A percentile compares a stretch with the other conserved stretches of the same genome.
Evolutionary conservation across 2,113 vertebrate genomes (phyloP).

Genomic region (Neotragus moschatus): DNA sequence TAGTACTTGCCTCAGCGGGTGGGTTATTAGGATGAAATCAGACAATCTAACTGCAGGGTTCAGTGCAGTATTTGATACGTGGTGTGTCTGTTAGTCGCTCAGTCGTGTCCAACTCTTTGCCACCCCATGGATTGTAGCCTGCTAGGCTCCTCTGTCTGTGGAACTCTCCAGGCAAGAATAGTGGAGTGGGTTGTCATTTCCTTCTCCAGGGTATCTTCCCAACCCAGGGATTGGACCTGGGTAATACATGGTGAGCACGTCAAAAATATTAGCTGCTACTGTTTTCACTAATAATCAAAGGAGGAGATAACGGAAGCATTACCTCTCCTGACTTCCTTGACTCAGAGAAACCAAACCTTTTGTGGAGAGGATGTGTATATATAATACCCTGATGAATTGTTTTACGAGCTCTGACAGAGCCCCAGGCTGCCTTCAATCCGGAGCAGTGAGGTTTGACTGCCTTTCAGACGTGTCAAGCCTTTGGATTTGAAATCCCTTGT

Average conservation of each 20-base stretch:
- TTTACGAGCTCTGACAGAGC: not conserved
- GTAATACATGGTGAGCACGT: not conserved
- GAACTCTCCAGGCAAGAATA: not conserved
- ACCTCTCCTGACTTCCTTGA: not conserved
- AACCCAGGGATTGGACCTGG: not conserved
- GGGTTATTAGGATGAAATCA: not conserved
- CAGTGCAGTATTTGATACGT: not conserved
- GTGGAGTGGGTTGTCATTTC: not conserved
- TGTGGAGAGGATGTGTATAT: not conserved
- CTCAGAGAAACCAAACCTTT: not conserved
- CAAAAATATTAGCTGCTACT: not conserved
- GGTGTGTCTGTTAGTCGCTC: not conserved
- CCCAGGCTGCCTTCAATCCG: not conserved
- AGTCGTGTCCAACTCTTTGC: not conserved
- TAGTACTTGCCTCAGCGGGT: not conserved
- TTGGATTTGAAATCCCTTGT: constrained; percentile 11
- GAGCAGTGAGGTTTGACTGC: not conserved
- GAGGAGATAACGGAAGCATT: not conserved
- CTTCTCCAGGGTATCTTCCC: not conserved
- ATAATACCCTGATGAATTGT: not conserved
- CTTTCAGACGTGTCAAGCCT: not conserved
- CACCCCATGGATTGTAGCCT: not conserved
- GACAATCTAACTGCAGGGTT: not conserved
- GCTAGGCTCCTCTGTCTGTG: not conserved
- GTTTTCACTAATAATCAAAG: not conserved